Evolutionary conservation across 2,797 vertebrate species (phyloP), one percentile per base, ranked within the genome.

Genomic region (Poeciliopsis turneri): DNA sequence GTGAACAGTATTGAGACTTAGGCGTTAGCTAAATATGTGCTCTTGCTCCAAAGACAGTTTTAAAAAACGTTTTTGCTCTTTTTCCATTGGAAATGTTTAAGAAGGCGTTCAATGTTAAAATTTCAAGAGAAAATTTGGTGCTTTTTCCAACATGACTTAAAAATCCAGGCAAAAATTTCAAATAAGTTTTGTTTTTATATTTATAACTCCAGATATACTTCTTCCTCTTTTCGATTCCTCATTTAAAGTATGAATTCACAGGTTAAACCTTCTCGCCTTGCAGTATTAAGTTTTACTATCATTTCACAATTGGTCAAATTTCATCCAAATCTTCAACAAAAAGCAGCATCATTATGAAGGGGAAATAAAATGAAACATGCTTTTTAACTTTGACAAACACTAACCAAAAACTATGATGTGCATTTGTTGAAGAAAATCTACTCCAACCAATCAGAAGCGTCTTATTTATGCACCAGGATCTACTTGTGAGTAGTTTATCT

Each of bases 71-170:
- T 59, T 79, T 53, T 74, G 5, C 25, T 41, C 74, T 7, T 77
- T 64, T 61, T 30, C 46, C 13, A 11, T 46, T 70, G 77, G 46
- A 78, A 75, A 76, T 76, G 73, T 57, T 83, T 36, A 80, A 70
- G 30, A 59, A 16, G 49, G 25, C 46, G 20, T 45, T 79, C 51
- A 61, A 57, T 74, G 23, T 71, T 78, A 80, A 46, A 36, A 68
- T 69, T n/a, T 70, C 76, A 71, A 18, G 16, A 64, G 30, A 6
- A 4, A 36, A 64, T 36, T 20, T 16, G 7, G 6, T 64, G 30
- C 59, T 36, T 64, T 30, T 59, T n/a, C 12, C 28, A 28, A 30
- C 30, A 9, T 64, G 18, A 39, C 36, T 68, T 10, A 39, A 39
- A 68, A 68, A 39, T 36, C 15, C 13, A 66, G 7, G 15, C 6